phyloP scores from a whole-genome alignment of 1,140 invertebrate genomes.

The Heliothis subflexa region DNA sequence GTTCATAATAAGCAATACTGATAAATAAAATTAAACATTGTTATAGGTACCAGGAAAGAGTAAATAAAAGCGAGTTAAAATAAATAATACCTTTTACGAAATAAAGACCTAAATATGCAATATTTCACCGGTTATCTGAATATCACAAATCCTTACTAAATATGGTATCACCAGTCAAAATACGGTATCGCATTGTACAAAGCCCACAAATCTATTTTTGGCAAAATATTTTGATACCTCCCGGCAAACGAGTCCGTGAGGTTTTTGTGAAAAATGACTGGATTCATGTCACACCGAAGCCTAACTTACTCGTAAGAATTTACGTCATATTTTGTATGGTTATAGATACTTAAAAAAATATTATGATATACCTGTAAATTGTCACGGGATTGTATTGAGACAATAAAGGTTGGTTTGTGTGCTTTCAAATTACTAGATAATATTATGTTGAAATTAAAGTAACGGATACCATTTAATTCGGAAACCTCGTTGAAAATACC shows the following conservation, averaged over 20 bases:
- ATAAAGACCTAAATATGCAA: neutral
- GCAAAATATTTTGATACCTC: constrained; percentile 47
- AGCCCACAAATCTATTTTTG: constrained; percentile 47
- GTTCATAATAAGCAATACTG: too few species aligned
- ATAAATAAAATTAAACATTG: too few species aligned
- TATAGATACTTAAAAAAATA: too few species aligned
- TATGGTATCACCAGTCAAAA: constrained; percentile 16
- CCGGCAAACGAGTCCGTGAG: constrained; percentile 31
- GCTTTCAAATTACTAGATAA: too few species aligned
- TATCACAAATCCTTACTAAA: neutral
- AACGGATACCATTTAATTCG: too few species aligned
- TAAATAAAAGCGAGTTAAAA: neutral
- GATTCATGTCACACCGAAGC: constrained; percentile 22
- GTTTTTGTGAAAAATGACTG: constrained; percentile 26
- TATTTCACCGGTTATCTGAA: neutral
- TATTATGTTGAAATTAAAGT: too few species aligned
- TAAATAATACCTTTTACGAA: neutral
- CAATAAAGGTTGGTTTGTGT: too few species aligned
- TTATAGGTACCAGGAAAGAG: too few species aligned
- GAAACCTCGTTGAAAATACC: too few species aligned
- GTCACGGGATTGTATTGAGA: too few species aligned
- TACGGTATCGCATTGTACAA: constrained; percentile 22
- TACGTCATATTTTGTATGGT: too few species aligned
- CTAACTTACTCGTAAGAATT: neutral
- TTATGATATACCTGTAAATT: too few species aligned